Evolutionary conservation across 2,797 vertebrate genomes (phyloP).

Genomic region (Mastacembelus armatus): DNA sequence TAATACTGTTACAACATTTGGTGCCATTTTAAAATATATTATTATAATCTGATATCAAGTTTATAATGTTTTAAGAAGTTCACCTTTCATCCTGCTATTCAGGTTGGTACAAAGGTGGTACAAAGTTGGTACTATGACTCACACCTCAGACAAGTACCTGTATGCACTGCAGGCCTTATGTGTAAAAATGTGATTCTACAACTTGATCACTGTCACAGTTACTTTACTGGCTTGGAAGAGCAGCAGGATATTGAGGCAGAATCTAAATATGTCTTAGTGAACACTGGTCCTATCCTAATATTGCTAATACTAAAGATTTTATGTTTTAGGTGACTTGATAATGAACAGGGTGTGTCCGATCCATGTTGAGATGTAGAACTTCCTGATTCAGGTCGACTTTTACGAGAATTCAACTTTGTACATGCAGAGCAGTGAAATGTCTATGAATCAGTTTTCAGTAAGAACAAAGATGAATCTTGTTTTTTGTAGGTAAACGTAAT

Average conservation of each 20-base stretch:
- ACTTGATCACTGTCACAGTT: too few relatives aligned
- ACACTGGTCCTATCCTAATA: too few relatives aligned
- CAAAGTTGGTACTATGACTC: too few relatives aligned
- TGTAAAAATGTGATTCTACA: too few relatives aligned
- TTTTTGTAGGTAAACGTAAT: neutral
- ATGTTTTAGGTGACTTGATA: too few relatives aligned
- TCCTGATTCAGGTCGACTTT: neutral
- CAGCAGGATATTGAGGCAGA: too few relatives aligned
- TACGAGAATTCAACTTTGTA: neutral
- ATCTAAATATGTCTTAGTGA: too few relatives aligned
- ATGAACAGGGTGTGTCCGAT: too few relatives aligned
- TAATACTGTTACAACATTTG: neutral
- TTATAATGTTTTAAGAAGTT: neutral
- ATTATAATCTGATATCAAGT: neutral
- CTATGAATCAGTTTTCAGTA: fast-evolving
- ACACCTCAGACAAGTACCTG: too few relatives aligned
- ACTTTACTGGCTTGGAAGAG: too few relatives aligned
- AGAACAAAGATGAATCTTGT: neutral
- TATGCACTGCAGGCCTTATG: too few relatives aligned
- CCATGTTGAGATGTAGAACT: constrained; percentile 7
- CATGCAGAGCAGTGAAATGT: neutral
- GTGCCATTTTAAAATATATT: neutral
- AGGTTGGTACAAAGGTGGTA: neutral
- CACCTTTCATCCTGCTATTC: neutral
- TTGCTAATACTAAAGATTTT: too few relatives aligned